A percentile compares a stretch with the other conserved stretches of the same genome.
phyloP scores from a whole-genome alignment of 2,797 vertebrate genomes.

The Kryptopterus vitreolus region DNA sequence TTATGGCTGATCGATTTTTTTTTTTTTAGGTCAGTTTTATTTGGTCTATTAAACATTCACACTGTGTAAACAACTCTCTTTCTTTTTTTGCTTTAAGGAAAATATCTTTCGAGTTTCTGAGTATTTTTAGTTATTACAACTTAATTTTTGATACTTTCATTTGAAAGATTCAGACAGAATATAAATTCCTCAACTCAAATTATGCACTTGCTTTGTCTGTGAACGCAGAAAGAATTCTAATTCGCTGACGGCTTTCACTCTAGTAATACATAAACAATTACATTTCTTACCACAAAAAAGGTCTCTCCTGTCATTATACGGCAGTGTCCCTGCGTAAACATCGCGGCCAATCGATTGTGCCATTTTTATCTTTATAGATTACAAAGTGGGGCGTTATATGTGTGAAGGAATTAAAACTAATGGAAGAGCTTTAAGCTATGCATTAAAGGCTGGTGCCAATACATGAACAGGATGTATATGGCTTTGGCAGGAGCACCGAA shows the following conservation, averaged over 20 bases:
- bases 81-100: not conserved
- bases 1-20: too few relatives aligned
- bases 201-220: not conserved
- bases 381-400: slow-evolving; percentile 32
- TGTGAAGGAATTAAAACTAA: slow-evolving; percentile 40
- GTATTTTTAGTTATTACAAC: not conserved
- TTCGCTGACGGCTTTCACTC: not conserved
- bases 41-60: too few relatives aligned
- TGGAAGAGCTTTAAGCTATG: slow-evolving; percentile 42
- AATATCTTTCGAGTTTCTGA: not conserved
- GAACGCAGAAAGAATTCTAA: not conserved
- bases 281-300: slow-evolving; percentile 20
- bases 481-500: slow-evolving; percentile 34
- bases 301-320: slow-evolving; percentile 25
- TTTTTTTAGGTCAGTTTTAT: too few relatives aligned
- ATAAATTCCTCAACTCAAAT: not conserved
- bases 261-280: not conserved
- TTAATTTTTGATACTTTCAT: not conserved
- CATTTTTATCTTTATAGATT: slow-evolving; percentile 41
- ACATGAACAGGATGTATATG: slow-evolving; percentile 28
- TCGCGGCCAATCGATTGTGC: slow-evolving; percentile 28
- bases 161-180: not conserved
- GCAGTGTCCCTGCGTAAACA: slow-evolving; percentile 9
- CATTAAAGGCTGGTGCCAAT: slow-evolving; percentile 38
- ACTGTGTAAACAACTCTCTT: not conserved